phyloP scores from a whole-genome alignment of 1,140 invertebrate species.

The Helicorthomorpha holstii region DNA sequence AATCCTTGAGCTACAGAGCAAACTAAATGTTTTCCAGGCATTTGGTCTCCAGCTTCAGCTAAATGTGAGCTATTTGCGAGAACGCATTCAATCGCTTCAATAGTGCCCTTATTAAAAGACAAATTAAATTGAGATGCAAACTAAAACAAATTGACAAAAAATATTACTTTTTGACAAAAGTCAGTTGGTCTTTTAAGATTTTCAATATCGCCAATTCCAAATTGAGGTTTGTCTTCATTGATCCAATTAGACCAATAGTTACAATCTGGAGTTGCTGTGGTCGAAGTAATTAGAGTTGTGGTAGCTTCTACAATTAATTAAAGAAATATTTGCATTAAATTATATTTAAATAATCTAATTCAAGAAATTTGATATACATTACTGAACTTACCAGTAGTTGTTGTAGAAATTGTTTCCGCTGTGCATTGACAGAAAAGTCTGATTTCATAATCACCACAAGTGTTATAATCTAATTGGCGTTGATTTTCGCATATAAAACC shows the following conservation, averaged over 20 bases:
- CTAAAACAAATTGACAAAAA: no score
- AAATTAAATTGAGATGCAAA: no score
- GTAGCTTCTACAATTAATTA: neutral
- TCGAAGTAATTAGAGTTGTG: neutral
- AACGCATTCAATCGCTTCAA: no score
- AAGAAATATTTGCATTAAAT: neutral
- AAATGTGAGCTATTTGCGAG: no score
- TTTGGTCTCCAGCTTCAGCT: no score
- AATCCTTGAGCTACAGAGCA: conserved; percentile 25
- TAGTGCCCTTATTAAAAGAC: no score
- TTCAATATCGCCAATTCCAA: conserved; percentile 18
- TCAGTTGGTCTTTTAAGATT: no score
- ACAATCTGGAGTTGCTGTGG: conserved; percentile 8
- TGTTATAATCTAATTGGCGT: conserved; percentile 15
- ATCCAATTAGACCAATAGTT: conserved; percentile 25
- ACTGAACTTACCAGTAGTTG: neutral
- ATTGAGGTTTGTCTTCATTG: conserved; percentile 18
- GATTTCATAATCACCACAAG: conserved; percentile 27
- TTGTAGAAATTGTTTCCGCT: neutral
- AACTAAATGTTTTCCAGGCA: no score
- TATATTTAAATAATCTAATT: no score
- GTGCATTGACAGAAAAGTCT: conserved; percentile 28
- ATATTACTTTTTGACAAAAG: no score
- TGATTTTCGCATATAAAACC: conserved; percentile 18
- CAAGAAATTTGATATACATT: no score